These are phyloP conservation scores for Nyctereutes procyonoides DNA, from an alignment of 2,113 vertebrate species.

Conservation along the genomic window DNA sequence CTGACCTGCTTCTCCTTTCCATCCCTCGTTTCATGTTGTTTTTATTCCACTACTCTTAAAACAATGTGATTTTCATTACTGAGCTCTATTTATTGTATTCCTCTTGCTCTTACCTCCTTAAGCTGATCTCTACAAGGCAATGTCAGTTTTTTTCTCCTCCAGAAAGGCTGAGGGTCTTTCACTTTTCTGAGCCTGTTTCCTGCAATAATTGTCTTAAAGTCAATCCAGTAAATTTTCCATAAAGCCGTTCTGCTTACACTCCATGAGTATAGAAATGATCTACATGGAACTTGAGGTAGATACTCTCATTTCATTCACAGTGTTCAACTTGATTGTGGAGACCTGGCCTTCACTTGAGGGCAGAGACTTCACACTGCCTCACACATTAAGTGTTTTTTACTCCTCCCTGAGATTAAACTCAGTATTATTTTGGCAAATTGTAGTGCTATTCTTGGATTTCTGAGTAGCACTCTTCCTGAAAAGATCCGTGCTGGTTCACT, in stretches of 20 bases:
- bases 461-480: conserved; percentile 48
- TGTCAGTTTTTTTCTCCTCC: not conserved
- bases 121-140: not conserved
- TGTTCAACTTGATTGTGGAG: not conserved
- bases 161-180: not conserved
- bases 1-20: not conserved
- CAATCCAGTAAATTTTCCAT: not conserved
- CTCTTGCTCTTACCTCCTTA: not conserved
- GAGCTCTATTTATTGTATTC: not conserved
- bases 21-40: not conserved
- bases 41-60: not conserved
- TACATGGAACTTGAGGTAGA: not conserved
- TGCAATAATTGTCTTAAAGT: not conserved
- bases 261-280: not conserved
- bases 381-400: conserved; percentile 5
- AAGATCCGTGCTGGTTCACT: not conserved
- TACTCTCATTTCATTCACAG: not conserved
- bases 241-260: not conserved
- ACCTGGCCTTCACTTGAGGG: not conserved
- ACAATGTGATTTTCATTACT: not conserved
- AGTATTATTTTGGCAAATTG: conserved; percentile 4
- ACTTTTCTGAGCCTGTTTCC: not conserved
- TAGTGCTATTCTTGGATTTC: not conserved
- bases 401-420: conserved; percentile 15
- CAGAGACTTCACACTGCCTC: not conserved